Base-by-base conservation (phyloP, 2,797 vertebrate genomes). In the Tachyglossus aculeatus region DNA sequence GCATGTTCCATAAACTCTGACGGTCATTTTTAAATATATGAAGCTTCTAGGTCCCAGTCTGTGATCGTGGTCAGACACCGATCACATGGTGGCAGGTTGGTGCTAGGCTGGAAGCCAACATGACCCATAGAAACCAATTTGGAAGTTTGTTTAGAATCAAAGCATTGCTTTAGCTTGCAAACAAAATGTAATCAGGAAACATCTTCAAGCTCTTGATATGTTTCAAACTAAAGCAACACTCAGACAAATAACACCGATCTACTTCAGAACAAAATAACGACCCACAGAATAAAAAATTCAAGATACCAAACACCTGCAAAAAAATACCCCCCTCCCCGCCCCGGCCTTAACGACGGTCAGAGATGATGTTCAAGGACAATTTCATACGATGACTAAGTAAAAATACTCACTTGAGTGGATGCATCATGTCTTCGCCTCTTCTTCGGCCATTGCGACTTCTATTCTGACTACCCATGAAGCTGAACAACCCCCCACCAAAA, bases 341-440 rank as follows among this genome's bases (percentile, higher is more conserved):
- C 32, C 53, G n/a, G n/a, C n/a, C 19, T 34, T 24, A 19, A 9
- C 38, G 44, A 61, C 54, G 43, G 33, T 25, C 6, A 44, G n/a
- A n/a, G n/a, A n/a, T n/a, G n/a, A n/a, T n/a, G n/a, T n/a, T n/a
- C n/a, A n/a, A n/a, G n/a, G n/a, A n/a, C n/a, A n/a, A n/a, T n/a
- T n/a, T n/a, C n/a, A n/a, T n/a, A n/a, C n/a, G n/a, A n/a, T n/a
- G n/a, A n/a, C n/a, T n/a, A 57, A 45, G 22, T 27, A 45, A 66
- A 72, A 44, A 60, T 57, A 92, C 90, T 95, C 81, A 99, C 98
- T 98, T 99, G 39, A 99, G 95, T 4, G 98, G 97, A 86, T 99
- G 98, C 81, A 99, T 96, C 97, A 98, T 99, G 87, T 99, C 98
- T 77, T 99, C 98, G 53, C 98, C 98, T 91, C 97, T 93, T 50